These are phyloP conservation scores for Geococcyx californianus DNA, from an alignment of 2,113 vertebrate species.

Conservation along the genomic window DNA sequence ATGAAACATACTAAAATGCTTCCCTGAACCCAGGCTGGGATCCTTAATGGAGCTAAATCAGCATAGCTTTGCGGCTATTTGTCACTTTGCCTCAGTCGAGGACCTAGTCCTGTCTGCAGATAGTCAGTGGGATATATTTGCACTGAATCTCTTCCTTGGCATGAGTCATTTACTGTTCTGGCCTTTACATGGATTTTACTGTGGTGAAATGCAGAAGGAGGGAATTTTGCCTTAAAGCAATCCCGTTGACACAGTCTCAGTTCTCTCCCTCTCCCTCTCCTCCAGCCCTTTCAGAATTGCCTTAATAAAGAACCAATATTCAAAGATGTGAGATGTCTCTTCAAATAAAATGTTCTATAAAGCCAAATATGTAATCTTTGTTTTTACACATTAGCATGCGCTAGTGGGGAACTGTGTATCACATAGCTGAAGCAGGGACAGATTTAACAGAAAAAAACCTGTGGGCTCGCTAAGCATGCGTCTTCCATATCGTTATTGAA, in stretches of 20 bases:
- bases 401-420: neutral
- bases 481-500: neutral
- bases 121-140: constrained; percentile 13
- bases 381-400: neutral
- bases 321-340: neutral
- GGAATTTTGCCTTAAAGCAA: constrained; percentile 63
- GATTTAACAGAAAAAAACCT: neutral
- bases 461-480: neutral
- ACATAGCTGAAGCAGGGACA: neutral
- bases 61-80: neutral
- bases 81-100: neutral
- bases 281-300: constrained; percentile 38
- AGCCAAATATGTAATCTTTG: constrained; percentile 2
- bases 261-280: neutral
- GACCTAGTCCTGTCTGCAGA: neutral
- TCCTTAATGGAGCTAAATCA: neutral
- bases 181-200: neutral
- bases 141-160: constrained; percentile 34
- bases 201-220: constrained; percentile 37
- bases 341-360: constrained; percentile 69
- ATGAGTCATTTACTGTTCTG: neutral
- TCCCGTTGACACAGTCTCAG: neutral
- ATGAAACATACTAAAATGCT: constrained; percentile 17
- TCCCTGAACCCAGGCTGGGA: neutral
- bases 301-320: constrained; percentile 64